Percentiles rank a stretch among this genome's conserved stretches.
These are phyloP conservation scores for Leptocoma aspasia DNA, from an alignment of 2,113 vertebrate species.

Conservation along the genomic window DNA sequence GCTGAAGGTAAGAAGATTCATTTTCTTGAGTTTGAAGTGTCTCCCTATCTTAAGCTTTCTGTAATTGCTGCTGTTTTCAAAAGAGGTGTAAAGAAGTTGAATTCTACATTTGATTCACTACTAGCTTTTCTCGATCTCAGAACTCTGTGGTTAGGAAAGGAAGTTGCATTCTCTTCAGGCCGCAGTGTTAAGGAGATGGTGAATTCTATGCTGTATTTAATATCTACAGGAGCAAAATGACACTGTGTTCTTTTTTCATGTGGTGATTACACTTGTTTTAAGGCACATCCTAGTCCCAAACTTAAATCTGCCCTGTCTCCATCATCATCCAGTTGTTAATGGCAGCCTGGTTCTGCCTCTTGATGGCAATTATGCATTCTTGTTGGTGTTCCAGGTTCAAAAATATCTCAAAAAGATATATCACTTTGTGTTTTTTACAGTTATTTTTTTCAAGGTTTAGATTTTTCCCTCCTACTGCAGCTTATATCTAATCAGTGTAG, in stretches of 20 bases:
- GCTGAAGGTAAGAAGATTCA: background rate
- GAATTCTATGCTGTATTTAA: background rate
- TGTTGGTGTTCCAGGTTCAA: background rate
- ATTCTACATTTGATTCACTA: background rate
- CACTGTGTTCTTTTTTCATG: background rate
- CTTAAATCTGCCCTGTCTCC: background rate
- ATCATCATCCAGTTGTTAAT: background rate
- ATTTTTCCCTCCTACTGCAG: background rate
- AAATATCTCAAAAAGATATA: background rate
- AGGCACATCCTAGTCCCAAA: background rate
- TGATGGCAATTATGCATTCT: accelerated
- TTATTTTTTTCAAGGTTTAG: background rate
- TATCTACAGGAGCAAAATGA: background rate
- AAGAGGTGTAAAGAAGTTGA: background rate
- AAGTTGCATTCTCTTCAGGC: background rate
- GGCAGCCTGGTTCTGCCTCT: background rate
- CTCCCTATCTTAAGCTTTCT: background rate
- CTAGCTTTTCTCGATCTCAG: background rate
- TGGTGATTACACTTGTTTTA: background rate
- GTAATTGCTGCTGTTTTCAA: background rate
- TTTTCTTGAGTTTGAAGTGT: background rate
- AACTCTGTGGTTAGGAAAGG: background rate
- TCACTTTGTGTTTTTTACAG: background rate
- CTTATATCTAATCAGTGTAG: background rate
- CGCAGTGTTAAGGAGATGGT: background rate